Evolutionary conservation across 2,888 invertebrate species (phyloP).

Genomic region (Ptilodon capucinus): DNA sequence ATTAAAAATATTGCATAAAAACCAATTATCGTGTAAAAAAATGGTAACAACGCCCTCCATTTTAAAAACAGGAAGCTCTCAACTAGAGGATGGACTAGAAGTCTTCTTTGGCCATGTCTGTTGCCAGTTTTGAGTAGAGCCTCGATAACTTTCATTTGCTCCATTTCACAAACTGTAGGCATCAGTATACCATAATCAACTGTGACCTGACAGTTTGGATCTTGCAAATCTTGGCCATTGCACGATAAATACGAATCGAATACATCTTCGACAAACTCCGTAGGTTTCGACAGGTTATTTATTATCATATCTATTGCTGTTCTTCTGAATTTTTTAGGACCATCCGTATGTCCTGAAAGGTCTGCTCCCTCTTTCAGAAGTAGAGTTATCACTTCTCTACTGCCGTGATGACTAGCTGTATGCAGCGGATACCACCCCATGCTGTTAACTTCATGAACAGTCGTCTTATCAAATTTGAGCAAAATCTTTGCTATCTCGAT

Average conservation of each 20-base stretch:
- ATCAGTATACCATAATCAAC: slow-evolving; percentile 77
- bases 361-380: slow-evolving; percentile 73
- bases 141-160: slow-evolving; percentile 82
- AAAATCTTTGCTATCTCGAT: slow-evolving; percentile 61
- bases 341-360: slow-evolving; percentile 64
- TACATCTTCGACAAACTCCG: slow-evolving; percentile 76
- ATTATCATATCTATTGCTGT: slow-evolving; percentile 80
- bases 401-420: slow-evolving; percentile 80
- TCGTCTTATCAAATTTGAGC: slow-evolving; percentile 62
- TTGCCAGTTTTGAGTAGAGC: slow-evolving; percentile 79
- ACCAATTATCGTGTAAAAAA: slow-evolving; percentile 78
- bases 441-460: slow-evolving; percentile 68
- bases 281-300: slow-evolving; percentile 75
- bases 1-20: slow-evolving; percentile 75
- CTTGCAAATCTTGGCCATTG: slow-evolving; percentile 61
- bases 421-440: slow-evolving; percentile 64
- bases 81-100: slow-evolving; percentile 81
- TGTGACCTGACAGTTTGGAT: slow-evolving; percentile 66
- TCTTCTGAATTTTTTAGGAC: slow-evolving; percentile 62
- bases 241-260: slow-evolving; percentile 77
- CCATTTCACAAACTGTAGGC: slow-evolving; percentile 67
- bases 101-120: slow-evolving; percentile 66
- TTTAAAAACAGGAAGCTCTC: slow-evolving; percentile 82
- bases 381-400: slow-evolving; percentile 78
- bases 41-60: slow-evolving; percentile 79